These are phyloP conservation scores for Dolichopus griseipennis DNA, from an alignment of 2,888 invertebrate genomes.

Conservation along the genomic window DNA sequence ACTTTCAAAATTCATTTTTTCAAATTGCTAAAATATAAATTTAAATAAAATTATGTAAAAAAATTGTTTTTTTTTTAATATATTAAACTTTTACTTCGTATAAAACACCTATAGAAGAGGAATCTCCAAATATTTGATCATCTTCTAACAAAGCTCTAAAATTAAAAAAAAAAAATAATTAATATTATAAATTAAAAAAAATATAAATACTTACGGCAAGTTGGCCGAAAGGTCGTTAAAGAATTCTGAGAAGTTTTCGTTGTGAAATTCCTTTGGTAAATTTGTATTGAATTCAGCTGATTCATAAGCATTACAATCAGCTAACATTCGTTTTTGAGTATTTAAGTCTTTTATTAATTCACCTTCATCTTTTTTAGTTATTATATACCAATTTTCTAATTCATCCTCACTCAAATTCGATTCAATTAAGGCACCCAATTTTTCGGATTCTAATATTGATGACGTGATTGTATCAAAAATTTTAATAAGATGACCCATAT, in stretches of 20 bases:
- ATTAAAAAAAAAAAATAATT: background rate
- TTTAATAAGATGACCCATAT: conserved; percentile 59
- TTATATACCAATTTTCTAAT: conserved; percentile 44
- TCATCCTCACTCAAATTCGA: conserved; percentile 46
- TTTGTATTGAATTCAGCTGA: conserved; percentile 31
- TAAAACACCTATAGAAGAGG: background rate
- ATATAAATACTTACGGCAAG: conserved; percentile 22
- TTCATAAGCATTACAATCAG: conserved; percentile 39
- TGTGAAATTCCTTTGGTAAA: conserved; percentile 32
- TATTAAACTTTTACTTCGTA: background rate
- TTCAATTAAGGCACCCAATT: conserved; percentile 49
- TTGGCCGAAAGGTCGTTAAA: conserved; percentile 26
- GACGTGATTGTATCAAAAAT: conserved; percentile 50
- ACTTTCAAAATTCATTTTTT: no score
- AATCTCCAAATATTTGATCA: background rate
- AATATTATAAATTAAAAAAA: conserved; percentile 9
- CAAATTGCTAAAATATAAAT: background rate
- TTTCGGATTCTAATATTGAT: conserved; percentile 44
- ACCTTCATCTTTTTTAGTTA: conserved; percentile 35
- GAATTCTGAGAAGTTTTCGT: conserved; percentile 27
- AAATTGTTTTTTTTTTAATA: background rate
- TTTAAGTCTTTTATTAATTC: conserved; percentile 35
- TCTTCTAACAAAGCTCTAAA: conserved; percentile 8
- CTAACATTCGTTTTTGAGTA: conserved; percentile 37
- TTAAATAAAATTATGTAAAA: background rate